A percentile compares a stretch with the other conserved stretches of the same genome.
These are phyloP conservation scores for Stichodactyla helianthus DNA, from an alignment of 64 coral and sea anemone species.

Conservation along the genomic window DNA sequence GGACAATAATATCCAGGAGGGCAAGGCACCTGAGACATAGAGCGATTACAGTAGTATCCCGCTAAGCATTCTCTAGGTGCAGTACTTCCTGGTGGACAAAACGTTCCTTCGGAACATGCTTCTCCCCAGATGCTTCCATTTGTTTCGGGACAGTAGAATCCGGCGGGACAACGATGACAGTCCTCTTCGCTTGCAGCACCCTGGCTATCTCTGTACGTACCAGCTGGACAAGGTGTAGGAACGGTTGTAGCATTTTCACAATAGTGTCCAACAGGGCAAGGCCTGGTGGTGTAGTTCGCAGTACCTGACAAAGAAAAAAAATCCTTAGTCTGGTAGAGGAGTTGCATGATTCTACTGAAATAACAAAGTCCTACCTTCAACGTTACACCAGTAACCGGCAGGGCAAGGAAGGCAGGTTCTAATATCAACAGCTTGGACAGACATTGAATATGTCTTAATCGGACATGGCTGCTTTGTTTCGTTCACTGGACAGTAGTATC, in stretches of 20 bases:
- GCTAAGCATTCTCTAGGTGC: conserved; percentile 70
- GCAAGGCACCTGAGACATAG: conserved; percentile 70
- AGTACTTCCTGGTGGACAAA: conserved; percentile 78
- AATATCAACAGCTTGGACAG: conserved; percentile 59
- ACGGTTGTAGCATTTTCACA: conserved; percentile 67
- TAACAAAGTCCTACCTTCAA: conserved; percentile 62
- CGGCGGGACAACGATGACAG: conserved; percentile 74
- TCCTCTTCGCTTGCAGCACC: conserved; percentile 65
- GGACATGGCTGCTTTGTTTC: conserved; percentile 73
- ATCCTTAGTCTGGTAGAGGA: background rate
- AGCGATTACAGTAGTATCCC: conserved; percentile 76
- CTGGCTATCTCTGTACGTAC: conserved; percentile 74
- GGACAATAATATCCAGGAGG: conserved; percentile 91
- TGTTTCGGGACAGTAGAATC: conserved; percentile 57
- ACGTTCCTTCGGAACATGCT: conserved; percentile 70
- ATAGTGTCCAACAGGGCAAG: conserved; percentile 85
- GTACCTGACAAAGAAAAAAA: conserved; percentile 45
- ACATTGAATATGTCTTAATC: conserved; percentile 57
- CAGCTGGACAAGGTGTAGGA: conserved; percentile 79
- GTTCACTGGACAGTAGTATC: conserved; percentile 88
- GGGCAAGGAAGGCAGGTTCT: conserved; percentile 76
- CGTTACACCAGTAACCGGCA: conserved; percentile 79
- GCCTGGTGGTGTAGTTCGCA: conserved; percentile 61
- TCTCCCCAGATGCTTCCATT: conserved; percentile 73
- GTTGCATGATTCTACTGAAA: background rate